Conservation (phyloP, 2,797 vertebrate genomes). For the Pipistrellus pygmaeus region DNA sequence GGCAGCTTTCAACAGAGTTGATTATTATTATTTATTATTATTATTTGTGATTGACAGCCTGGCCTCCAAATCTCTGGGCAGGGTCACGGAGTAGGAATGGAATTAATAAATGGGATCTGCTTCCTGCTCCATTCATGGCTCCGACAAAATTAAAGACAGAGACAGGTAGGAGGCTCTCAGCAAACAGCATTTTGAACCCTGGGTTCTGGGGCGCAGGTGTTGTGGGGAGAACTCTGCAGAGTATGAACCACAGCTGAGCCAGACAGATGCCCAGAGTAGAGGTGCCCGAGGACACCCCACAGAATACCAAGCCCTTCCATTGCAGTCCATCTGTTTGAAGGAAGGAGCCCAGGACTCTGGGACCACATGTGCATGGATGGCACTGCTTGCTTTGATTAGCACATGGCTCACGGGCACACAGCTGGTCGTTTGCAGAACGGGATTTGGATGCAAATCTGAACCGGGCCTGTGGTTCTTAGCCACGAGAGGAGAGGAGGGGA, state of each 20-base stretch:
- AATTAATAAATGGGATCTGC: conserved; percentile 69
- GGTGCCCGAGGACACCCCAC: neutral
- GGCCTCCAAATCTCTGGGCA: conserved; percentile 68
- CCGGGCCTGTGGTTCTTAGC: neutral
- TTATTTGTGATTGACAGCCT: conserved; percentile 70
- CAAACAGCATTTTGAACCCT: neutral
- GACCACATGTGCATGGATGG: fast-evolving
- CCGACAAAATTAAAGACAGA: conserved; percentile 70
- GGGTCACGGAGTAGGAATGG: neutral
- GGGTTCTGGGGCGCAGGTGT: neutral
- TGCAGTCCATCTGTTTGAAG: neutral
- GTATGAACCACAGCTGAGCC: neutral
- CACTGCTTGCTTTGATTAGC: neutral
- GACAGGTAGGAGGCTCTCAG: neutral
- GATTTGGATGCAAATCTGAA: neutral
- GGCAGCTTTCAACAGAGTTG: conserved; percentile 66
- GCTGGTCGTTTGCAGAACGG: neutral
- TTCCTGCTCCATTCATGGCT: conserved; percentile 68
- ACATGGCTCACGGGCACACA: neutral
- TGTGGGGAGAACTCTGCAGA: fast-evolving
- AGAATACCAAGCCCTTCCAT: neutral
- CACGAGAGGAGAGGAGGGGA: neutral
- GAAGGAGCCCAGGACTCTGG: neutral
- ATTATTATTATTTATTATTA: conserved; percentile 47
- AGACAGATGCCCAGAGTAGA: neutral